Conservation (phyloP, 1,140 invertebrate genomes). For the Ceratitis capitata region DNA sequence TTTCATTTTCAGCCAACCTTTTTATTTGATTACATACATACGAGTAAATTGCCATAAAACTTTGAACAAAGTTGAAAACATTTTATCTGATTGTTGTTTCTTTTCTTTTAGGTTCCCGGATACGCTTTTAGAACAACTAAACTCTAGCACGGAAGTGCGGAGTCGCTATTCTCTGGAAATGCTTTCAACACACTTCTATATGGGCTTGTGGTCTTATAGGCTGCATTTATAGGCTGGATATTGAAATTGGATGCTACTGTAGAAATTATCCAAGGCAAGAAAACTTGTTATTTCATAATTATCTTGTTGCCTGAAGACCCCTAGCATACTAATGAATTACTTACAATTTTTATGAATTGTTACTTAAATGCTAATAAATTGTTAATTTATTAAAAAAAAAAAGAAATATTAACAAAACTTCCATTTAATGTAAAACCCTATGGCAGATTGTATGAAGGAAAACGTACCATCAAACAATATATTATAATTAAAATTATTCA, state of each 20-base stretch:
- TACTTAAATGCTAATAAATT: constrained; percentile 19
- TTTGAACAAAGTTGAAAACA: background rate
- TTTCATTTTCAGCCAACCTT: background rate
- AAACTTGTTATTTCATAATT: background rate
- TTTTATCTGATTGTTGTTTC: constrained; percentile 17
- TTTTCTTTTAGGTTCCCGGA: constrained; percentile 7
- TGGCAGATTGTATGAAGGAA: background rate
- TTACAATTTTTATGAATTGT: constrained; percentile 1
- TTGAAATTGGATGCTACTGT: background rate
- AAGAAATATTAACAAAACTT: constrained; percentile 5
- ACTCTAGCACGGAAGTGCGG: too few relatives aligned
- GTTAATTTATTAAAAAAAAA: too few relatives aligned
- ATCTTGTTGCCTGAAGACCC: background rate
- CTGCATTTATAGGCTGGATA: too few relatives aligned
- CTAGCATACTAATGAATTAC: constrained; percentile 8
- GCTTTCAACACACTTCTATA: background rate
- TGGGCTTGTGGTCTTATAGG: too few relatives aligned
- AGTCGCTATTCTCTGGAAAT: too few relatives aligned
- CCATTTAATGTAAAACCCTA: background rate
- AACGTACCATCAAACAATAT: background rate
- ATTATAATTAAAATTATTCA: background rate
- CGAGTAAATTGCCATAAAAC: background rate
- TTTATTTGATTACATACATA: background rate
- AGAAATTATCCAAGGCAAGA: background rate
- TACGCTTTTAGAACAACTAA: background rate